Base-by-base conservation (phyloP, 2,888 invertebrate genomes). In the Pandemis corylana region DNA sequence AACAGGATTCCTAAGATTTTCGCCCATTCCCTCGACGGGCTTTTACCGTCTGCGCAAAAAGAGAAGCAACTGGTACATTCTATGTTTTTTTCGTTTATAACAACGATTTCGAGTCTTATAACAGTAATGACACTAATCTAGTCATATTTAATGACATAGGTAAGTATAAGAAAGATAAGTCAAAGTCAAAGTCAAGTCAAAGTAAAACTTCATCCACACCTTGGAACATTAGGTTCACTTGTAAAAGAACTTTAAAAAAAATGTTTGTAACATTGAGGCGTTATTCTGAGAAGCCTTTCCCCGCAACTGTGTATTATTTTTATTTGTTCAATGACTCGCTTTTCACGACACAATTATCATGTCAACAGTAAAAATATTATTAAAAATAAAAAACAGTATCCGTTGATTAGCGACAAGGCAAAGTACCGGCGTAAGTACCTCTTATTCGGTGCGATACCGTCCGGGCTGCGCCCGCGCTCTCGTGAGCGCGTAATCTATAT, bases 401-500 rank as follows among this genome's bases (percentile, higher is more conserved):
- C n/a, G 36, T n/a, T 68, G 68, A 68, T 68, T 59, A 44, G 42
- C 56, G 68, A 68, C 68, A 68, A 68, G 68, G 44, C 51, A 68
- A 68, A 68, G 44, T 68, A 59, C 44, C 68, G 68, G 41, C 67
- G 53, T 68, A 68, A 68, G 68, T 68, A 59, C 59, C 68, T 68
- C 46, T 59, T 44, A 44, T 44, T 59, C 59, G 68, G 59, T 68
- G 68, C 68, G 68, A 68, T 68, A 68, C 68, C 56, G 53, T 5
- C 49, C 44, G 44, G 7, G 5, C 61, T 6, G 68, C 68, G 42
- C 42, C 36, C 83, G 84, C 85, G 83, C 83, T 46, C 65, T 65
- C 80, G 75, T 64, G 79, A 42, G 76, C 82, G 81, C 85, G 83
- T 83, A 85, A 85, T 85, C 86, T 83, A 84, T 83, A 82, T 81